Evolutionary conservation across 2,888 invertebrate species (phyloP).

Genomic region (Hyppa rectilinea): DNA sequence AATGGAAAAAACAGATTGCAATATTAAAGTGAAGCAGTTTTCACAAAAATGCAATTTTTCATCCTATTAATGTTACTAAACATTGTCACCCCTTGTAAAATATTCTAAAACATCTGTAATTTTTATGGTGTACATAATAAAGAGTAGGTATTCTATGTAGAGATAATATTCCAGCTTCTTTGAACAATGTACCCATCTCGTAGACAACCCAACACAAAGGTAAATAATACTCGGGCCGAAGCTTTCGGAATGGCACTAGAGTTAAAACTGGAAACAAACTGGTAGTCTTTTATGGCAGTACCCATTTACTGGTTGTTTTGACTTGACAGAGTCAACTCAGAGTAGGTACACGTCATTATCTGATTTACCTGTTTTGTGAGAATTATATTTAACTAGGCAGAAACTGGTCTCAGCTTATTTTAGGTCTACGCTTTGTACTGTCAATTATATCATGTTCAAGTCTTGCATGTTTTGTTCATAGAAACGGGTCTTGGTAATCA

Average conservation of each 20-base stretch:
- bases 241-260: slow-evolving; percentile 43
- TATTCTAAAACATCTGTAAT: no score
- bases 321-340: slow-evolving; percentile 56
- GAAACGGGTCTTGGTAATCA: slow-evolving; percentile 4
- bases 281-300: slow-evolving; percentile 55
- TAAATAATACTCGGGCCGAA: slow-evolving; percentile 38
- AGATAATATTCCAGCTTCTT: no score
- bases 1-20: slow-evolving; percentile 10
- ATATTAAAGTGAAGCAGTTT: slow-evolving; percentile 24
- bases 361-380: slow-evolving; percentile 58
- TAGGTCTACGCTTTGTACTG: slow-evolving; percentile 41
- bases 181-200: slow-evolving; percentile 31
- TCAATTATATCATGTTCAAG: slow-evolving; percentile 40
- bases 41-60: slow-evolving; percentile 10
- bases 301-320: slow-evolving; percentile 51
- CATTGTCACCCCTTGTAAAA: no score
- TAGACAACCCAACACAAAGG: slow-evolving; percentile 25
- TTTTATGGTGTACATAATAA: no score
- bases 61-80: no score
- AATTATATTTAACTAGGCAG: slow-evolving; percentile 55
- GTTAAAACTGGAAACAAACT: slow-evolving; percentile 53
- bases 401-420: slow-evolving; percentile 40
- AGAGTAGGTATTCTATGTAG: no score
- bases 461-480: slow-evolving; percentile 29
- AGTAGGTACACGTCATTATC: slow-evolving; percentile 55